phyloP scores from a whole-genome alignment of 2,888 invertebrate species.

The Venusia cambrica region DNA sequence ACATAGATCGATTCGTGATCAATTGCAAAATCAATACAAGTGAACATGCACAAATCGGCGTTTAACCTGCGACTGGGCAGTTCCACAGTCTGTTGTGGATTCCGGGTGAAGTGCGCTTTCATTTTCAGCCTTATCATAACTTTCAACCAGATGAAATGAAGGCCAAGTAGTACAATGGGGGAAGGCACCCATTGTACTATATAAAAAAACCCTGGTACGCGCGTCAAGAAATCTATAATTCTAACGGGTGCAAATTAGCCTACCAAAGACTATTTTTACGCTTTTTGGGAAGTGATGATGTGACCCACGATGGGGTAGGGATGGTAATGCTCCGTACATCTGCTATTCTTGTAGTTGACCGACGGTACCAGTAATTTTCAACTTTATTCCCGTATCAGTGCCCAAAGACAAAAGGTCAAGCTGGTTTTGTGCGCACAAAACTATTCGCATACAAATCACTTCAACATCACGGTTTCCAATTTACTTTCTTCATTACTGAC shows the following conservation, averaged over 20 bases:
- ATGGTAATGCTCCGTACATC: too few relatives aligned
- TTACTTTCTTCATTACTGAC: constrained; percentile 64
- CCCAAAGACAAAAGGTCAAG: constrained; percentile 7
- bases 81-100: too few relatives aligned
- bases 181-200: too few relatives aligned
- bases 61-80: constrained; percentile 72
- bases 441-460: constrained; percentile 66
- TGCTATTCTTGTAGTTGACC: too few relatives aligned
- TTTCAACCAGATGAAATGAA: too few relatives aligned
- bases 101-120: too few relatives aligned
- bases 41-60: constrained; percentile 74
- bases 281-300: too few relatives aligned
- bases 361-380: too few relatives aligned
- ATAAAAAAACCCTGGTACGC: constrained; percentile 56
- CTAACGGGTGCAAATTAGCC: constrained; percentile 67
- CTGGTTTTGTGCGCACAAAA: constrained; percentile 36
- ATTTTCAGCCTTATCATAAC: too few relatives aligned
- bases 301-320: too few relatives aligned
- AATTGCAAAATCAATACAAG: constrained; percentile 72
- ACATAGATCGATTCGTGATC: constrained; percentile 54
- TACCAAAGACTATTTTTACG: constrained; percentile 62
- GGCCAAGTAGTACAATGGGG: too few relatives aligned
- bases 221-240: constrained; percentile 72
- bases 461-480: constrained; percentile 65
- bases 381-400: constrained; percentile 6